Evolutionary conservation across 2,797 vertebrate species (phyloP).

Genomic region (Eulemur coronatus): DNA sequence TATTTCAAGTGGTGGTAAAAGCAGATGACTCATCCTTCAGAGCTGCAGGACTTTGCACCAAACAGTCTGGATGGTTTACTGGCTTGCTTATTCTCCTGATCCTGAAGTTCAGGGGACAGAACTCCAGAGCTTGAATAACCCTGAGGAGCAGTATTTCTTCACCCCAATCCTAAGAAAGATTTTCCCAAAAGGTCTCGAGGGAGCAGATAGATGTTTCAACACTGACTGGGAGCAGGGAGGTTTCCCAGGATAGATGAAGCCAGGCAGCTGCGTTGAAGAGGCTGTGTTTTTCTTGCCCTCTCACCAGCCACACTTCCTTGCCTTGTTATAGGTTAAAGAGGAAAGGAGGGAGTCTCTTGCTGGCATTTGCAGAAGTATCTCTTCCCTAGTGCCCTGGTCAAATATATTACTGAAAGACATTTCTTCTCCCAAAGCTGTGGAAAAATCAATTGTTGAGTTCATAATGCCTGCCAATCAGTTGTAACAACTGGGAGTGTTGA

Average conservation of each 20-base stretch:
- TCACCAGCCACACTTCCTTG: background rate
- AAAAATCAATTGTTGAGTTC: background rate
- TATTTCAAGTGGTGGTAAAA: constrained; percentile 48
- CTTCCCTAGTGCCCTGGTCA: background rate
- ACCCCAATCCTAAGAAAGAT: background rate
- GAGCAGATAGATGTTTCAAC: background rate
- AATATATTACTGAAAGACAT: constrained; percentile 19
- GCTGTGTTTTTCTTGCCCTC: background rate
- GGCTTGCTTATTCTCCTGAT: background rate
- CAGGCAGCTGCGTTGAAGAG: background rate
- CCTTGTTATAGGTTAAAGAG: background rate
- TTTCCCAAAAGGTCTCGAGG: background rate
- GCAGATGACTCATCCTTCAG: constrained; percentile 46
- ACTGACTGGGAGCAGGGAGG: background rate
- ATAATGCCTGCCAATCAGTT: background rate
- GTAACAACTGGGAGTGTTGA: background rate
- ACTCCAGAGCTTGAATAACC: constrained; percentile 17
- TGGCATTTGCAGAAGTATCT: background rate
- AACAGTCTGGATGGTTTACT: background rate
- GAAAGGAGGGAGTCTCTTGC: background rate
- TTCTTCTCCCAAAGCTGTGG: background rate
- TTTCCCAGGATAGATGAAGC: background rate
- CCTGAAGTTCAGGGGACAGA: background rate
- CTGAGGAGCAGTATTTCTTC: background rate
- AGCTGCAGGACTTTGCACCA: constrained; percentile 54